phyloP scores from a whole-genome alignment of 2,888 invertebrate genomes.

The Campoplex nolae region DNA sequence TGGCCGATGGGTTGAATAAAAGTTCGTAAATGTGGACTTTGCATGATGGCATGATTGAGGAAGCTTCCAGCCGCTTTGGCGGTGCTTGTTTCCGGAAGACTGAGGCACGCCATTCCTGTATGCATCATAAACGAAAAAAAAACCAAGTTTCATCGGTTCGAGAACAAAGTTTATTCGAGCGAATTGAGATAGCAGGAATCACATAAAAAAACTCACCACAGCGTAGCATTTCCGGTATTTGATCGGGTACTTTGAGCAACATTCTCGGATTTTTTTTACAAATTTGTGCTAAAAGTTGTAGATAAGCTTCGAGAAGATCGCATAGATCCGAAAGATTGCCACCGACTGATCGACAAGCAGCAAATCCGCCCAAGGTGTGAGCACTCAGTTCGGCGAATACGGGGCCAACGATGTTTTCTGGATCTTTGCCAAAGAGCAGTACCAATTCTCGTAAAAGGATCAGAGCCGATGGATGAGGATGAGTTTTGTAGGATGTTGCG shows the following conservation, averaged over 20 bases:
- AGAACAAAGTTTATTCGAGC: background rate
- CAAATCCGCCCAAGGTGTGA: constrained; percentile 80
- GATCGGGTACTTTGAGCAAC: constrained; percentile 82
- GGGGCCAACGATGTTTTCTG: constrained; percentile 77
- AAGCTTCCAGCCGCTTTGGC: constrained; percentile 87
- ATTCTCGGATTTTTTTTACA: constrained; percentile 87
- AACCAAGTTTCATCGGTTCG: background rate
- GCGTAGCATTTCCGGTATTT: constrained; percentile 83
- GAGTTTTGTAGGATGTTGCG: constrained; percentile 82
- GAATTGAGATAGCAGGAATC: background rate
- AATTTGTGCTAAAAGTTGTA: constrained; percentile 87
- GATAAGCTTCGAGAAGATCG: constrained; percentile 90
- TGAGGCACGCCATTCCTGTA: constrained; percentile 87
- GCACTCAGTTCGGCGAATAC: constrained; percentile 79
- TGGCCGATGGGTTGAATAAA: constrained; percentile 88
- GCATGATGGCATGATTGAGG: constrained; percentile 87
- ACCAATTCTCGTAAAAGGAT: constrained; percentile 82
- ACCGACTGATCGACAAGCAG: constrained; percentile 77
- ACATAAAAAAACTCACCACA: constrained; percentile 79
- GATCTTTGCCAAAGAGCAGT: constrained; percentile 84
- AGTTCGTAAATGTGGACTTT: constrained; percentile 85
- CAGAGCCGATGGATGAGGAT: constrained; percentile 84
- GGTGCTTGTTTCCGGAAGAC: constrained; percentile 87
- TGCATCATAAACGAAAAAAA: background rate
- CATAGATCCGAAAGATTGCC: constrained; percentile 87